Percentiles rank a stretch among this genome's conserved stretches.
Conservation (phyloP, 2,797 vertebrate genomes). For the Rhinoraja longicauda region DNA sequence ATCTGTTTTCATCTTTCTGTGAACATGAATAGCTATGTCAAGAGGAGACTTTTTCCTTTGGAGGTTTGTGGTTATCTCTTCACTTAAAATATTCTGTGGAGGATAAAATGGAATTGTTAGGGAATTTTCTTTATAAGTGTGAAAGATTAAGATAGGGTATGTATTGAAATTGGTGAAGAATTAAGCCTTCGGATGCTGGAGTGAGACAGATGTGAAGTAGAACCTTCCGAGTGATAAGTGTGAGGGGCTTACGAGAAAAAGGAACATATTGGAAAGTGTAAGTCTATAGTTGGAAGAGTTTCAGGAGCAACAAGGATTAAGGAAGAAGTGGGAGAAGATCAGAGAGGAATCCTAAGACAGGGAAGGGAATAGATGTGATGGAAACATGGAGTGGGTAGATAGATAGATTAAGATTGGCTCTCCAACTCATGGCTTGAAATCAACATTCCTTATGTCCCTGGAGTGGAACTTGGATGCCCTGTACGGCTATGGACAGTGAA, state of each 20-base stretch:
- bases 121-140: neutral
- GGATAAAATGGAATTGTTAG: neutral
- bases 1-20: conserved; percentile 24
- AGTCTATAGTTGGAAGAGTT: neutral
- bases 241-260: neutral
- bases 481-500: too few relatives aligned
- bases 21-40: neutral
- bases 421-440: too few relatives aligned
- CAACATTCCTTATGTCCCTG: too few relatives aligned
- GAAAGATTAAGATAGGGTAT: neutral
- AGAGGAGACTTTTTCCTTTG: neutral
- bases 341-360: neutral
- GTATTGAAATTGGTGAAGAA: neutral
- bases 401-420: too few relatives aligned
- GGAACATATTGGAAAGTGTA: neutral
- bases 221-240: neutral
- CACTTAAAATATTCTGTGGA: neutral
- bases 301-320: neutral
- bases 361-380: neutral
- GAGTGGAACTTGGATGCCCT: too few relatives aligned
- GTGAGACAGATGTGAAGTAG: neutral
- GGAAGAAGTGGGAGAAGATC: neutral
- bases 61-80: neutral
- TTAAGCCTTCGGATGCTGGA: too few relatives aligned
- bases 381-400: too few relatives aligned